These are phyloP conservation scores for Drosophila jambulina DNA, from an alignment of 1,140 invertebrate genomes.

Conservation along the genomic window DNA sequence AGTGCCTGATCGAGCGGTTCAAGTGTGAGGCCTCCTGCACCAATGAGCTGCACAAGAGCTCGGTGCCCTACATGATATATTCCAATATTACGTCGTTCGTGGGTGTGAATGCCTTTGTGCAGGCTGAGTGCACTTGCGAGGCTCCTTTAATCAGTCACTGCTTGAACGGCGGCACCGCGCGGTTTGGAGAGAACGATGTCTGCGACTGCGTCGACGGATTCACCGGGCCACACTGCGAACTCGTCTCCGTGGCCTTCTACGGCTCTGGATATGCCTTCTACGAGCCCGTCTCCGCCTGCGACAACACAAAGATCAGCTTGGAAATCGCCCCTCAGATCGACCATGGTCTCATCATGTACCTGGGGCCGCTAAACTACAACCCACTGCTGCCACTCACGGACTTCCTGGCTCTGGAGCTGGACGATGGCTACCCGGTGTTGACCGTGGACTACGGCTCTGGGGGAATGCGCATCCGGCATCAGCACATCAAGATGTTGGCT, in stretches of 20 bases:
- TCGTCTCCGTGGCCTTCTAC: slow-evolving; percentile 93
- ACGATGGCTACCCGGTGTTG: slow-evolving; percentile 93
- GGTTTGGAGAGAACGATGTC: slow-evolving; percentile 86
- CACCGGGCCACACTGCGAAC: slow-evolving; percentile 95
- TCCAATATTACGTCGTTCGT: slow-evolving; percentile 96
- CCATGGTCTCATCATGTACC: slow-evolving; percentile 95
- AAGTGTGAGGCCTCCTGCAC: slow-evolving; percentile 90
- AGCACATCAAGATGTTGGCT: slow-evolving; percentile 91
- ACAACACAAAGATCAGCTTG: slow-evolving; percentile 91
- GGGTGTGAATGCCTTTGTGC: slow-evolving; percentile 92
- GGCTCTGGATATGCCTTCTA: slow-evolving; percentile 96
- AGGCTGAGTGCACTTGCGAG: slow-evolving; percentile 91
- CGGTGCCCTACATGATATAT: slow-evolving; percentile 91
- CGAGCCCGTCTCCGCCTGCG: slow-evolving; percentile 91
- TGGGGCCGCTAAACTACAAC: slow-evolving; percentile 92
- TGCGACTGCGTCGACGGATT: slow-evolving; percentile 90
- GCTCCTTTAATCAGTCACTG: slow-evolving; percentile 87
- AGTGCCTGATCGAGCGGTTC: slow-evolving; percentile 91
- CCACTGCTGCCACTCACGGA: slow-evolving; percentile 89
- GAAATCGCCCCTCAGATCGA: slow-evolving; percentile 91
- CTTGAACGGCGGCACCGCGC: slow-evolving; percentile 89
- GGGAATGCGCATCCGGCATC: slow-evolving; percentile 89
- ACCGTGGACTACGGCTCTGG: slow-evolving; percentile 96
- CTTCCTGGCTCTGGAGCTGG: slow-evolving; percentile 96
- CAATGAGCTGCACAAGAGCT: slow-evolving; percentile 89